Evolutionary conservation across 2,888 invertebrate species (phyloP), one percentile per base, ranked within the genome.

Genomic region (Liodrosophila aerea): DNA sequence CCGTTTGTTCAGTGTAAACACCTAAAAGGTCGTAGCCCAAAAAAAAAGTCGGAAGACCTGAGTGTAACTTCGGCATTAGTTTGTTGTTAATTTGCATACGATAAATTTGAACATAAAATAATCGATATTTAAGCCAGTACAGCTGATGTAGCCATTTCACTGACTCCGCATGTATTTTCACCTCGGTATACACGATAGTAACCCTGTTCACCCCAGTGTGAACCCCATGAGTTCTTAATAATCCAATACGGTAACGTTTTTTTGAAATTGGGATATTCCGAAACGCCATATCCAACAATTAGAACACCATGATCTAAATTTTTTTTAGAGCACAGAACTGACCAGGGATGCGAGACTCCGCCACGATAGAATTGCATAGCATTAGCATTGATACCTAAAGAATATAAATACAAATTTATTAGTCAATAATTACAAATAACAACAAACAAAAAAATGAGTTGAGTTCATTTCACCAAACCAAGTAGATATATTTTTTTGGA

Each of bases 341-440:
- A 94, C 92, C 93, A 95, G 0, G 98, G 98, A 91, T 98, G 98
- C 0, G 98, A 97, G 9, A 98, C 93, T 7, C 98, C 98, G 2
- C 98, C 97, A 85, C 96, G 92, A 89, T 98, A 98, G 90, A 98
- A 98, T 92, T 98, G 94, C 98, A 98, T 98, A 0, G 96, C 97
- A 89, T 97, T 96, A 0, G 98, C 98, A 89, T 98, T 98, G 77
- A 98, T 95, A 66, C 92, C 77, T 77, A 5, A 1, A 5, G 7
- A 7, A 7, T 2, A 33, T 7, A 4, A 15, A 9, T 0, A 4
- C 4, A 3, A 12, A 11, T 30, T 16, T 30, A 18, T 1, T 8
- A 15, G 12, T 9, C 2, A 1, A 7, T n/a, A 3, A 1, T 2
- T n/a, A n/a, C n/a, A n/a, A n/a, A n/a, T n/a, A n/a, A n/a, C n/a